These are phyloP conservation scores for Drosophila kanekoi DNA, from an alignment of 2,888 invertebrate genomes.

Conservation along the genomic window DNA sequence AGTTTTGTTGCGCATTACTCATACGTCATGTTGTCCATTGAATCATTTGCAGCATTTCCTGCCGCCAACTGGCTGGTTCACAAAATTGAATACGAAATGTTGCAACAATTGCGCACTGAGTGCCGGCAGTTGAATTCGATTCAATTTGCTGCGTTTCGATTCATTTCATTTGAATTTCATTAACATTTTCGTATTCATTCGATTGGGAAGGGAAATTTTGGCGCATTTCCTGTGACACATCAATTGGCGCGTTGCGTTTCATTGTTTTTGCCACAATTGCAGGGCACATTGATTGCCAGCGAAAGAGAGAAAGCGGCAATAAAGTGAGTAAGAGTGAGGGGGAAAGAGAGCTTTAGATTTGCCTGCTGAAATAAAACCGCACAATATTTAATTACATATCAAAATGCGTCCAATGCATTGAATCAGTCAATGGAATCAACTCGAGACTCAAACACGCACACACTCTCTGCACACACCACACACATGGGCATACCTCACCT, in stretches of 20 bases:
- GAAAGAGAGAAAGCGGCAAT: too few relatives aligned
- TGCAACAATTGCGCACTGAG: slow-evolving; percentile 11
- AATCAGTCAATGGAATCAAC: slow-evolving; percentile 24
- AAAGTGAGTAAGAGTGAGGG: too few relatives aligned
- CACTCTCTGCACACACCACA: background rate
- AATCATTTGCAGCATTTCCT: slow-evolving; percentile 33
- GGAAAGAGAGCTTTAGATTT: slow-evolving; percentile 18
- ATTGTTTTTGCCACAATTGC: slow-evolving; percentile 56
- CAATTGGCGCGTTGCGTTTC: slow-evolving; percentile 53
- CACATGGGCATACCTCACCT: background rate
- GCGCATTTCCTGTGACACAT: slow-evolving; percentile 68
- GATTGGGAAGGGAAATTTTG: slow-evolving; percentile 26
- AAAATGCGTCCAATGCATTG: slow-evolving; percentile 59
- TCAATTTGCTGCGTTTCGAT: slow-evolving; percentile 23
- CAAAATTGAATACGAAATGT: slow-evolving; percentile 20
- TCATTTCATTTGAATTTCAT: slow-evolving; percentile 37
- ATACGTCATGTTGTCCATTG: slow-evolving; percentile 26
- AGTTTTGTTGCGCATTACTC: slow-evolving; percentile 18
- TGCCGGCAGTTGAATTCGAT: slow-evolving; percentile 5
- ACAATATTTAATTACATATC: slow-evolving; percentile 76
- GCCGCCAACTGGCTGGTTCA: slow-evolving; percentile 4
- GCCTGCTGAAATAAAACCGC: slow-evolving; percentile 54
- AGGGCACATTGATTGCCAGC: slow-evolving; percentile 49
- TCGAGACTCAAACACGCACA: background rate
- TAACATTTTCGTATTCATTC: slow-evolving; percentile 35